Conservation (phyloP, 1,140 invertebrate genomes). For the Spodoptera frugiperda region DNA sequence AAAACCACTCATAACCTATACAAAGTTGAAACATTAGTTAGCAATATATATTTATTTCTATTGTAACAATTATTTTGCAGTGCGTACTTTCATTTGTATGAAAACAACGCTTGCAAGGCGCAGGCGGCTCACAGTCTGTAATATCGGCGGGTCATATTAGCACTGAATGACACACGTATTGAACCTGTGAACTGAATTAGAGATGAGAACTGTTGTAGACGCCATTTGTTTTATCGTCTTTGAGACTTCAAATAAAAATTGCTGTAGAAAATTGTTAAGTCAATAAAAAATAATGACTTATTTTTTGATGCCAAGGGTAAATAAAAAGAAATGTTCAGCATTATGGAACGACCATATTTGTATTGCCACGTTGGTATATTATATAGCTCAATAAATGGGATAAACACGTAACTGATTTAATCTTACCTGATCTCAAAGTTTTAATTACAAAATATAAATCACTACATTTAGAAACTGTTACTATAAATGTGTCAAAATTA, state of each 20-base stretch:
- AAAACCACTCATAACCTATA: too few species aligned
- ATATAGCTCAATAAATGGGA: too few species aligned
- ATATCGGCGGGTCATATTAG: constrained; percentile 53
- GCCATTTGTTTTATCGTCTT: constrained; percentile 17
- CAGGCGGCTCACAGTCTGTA: constrained; percentile 52
- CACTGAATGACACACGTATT: constrained; percentile 57
- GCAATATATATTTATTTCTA: too few species aligned
- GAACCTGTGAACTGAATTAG: constrained; percentile 55
- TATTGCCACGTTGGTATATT: too few species aligned
- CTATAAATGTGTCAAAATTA: too few species aligned
- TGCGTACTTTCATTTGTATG: constrained; percentile 50
- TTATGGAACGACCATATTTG: too few species aligned
- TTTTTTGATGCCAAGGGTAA: background rate
- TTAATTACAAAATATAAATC: too few species aligned
- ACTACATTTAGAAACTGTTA: too few species aligned
- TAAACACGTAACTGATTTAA: too few species aligned
- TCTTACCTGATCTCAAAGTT: too few species aligned
- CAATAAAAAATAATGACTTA: background rate
- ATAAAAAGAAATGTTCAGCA: background rate
- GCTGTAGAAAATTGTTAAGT: background rate
- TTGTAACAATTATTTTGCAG: constrained; percentile 1
- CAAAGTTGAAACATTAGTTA: too few species aligned
- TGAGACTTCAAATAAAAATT: background rate
- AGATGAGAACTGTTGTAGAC: constrained; percentile 18
- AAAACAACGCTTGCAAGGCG: constrained; percentile 30